These are phyloP conservation scores for Corvus hawaiiensis DNA, from an alignment of 2,113 vertebrate species.

Conservation along the genomic window DNA sequence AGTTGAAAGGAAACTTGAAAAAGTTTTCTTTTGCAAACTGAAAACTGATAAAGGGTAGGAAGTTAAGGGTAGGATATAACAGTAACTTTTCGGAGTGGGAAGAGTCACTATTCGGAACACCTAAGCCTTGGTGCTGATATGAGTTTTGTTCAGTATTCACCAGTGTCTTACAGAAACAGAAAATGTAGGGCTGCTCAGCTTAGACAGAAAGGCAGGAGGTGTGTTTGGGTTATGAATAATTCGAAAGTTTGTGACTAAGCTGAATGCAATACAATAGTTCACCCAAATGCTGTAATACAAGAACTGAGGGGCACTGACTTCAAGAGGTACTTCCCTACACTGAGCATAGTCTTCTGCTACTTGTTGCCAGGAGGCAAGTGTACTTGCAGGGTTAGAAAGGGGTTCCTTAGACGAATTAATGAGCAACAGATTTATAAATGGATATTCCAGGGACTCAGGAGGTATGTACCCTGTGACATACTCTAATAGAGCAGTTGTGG, in stretches of 20 bases:
- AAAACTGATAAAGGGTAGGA: not conserved
- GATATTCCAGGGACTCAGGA: not conserved
- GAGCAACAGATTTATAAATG: not conserved
- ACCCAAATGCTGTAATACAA: not conserved
- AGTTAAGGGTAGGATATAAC: not conserved
- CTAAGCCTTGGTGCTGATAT: not conserved
- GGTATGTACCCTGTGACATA: not conserved
- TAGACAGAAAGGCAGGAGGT: not conserved
- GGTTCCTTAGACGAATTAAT: not conserved
- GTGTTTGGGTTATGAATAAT: not conserved
- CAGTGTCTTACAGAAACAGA: not conserved
- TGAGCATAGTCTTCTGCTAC: not conserved
- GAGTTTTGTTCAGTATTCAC: not conserved
- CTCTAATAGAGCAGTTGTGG: not conserved
- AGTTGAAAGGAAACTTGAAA: not conserved
- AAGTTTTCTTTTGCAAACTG: not conserved
- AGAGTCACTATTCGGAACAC: accelerated
- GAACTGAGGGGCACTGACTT: not conserved
- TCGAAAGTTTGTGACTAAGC: not conserved
- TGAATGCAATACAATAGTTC: not conserved
- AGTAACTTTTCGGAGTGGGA: not conserved
- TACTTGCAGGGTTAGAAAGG: not conserved
- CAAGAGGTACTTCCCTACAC: not conserved
- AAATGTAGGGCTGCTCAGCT: not conserved
- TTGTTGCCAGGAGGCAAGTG: not conserved